phyloP scores from a whole-genome alignment of 2,797 vertebrate species.

The Kryptolebias ocellatus region DNA sequence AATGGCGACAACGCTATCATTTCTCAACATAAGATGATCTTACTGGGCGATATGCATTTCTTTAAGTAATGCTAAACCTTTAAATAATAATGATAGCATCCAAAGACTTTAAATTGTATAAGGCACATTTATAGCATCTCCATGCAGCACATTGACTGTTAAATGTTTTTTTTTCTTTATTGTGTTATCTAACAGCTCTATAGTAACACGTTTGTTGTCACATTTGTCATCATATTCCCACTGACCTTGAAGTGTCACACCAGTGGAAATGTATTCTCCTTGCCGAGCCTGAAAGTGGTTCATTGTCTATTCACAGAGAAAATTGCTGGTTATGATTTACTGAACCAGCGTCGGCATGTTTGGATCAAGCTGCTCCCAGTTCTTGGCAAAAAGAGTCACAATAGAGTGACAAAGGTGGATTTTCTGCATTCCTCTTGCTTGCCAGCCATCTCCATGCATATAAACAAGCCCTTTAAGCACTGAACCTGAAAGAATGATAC shows the following conservation, averaged over 20 bases:
- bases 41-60: too few relatives aligned
- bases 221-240: slow-evolving; percentile 28
- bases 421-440: slow-evolving; percentile 34
- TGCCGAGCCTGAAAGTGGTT: slow-evolving; percentile 31
- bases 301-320: slow-evolving; percentile 49
- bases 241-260: slow-evolving; percentile 60
- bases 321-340: slow-evolving; percentile 62
- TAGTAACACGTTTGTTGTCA: slow-evolving; percentile 4
- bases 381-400: slow-evolving; percentile 39
- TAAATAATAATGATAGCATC: too few relatives aligned
- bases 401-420: slow-evolving; percentile 43
- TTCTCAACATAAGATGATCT: too few relatives aligned
- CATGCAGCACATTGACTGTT: background rate
- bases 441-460: slow-evolving; percentile 41
- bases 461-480: slow-evolving; percentile 45
- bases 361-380: slow-evolving; percentile 25
- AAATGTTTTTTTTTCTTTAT: slow-evolving; percentile 20
- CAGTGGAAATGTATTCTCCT: slow-evolving; percentile 38
- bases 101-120: background rate
- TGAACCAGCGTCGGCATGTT: slow-evolving; percentile 10
- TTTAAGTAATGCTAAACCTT: too few relatives aligned
- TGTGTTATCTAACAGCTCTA: slow-evolving; percentile 7
- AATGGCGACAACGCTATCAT: too few relatives aligned
- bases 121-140: background rate
- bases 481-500: slow-evolving; percentile 30